Evolutionary conservation across 1,140 invertebrate species (phyloP), one percentile per base, ranked within the genome.

Genomic region (Drosophila lacteicornis): DNA sequence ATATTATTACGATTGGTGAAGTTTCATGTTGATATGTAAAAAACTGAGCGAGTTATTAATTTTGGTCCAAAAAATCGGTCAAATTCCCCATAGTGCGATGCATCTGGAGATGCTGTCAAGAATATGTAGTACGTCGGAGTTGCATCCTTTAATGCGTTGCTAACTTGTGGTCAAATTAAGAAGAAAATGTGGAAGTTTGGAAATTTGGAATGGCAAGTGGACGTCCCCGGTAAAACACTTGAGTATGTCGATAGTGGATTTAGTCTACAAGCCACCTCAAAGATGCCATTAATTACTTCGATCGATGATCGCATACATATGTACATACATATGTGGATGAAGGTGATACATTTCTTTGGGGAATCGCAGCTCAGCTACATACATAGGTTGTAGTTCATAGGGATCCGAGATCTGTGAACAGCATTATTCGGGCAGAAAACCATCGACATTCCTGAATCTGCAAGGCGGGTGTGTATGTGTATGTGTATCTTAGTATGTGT

Each of bases 391-490:
- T 13, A n/a, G 19, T 38, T 56, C 36, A 36, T 25, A 30, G 59
- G 47, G 33, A 53, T 25, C 19, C 36, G 53, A 56, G 13, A 38
- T 17, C 11, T 7, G 25, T 43, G n/a, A 22, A 17, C 42, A 22
- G 25, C 22, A 22, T 30, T 60, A 43, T 33, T 30, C 17, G 15
- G 36, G 40, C 11, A 33, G 42, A 65, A 65, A 22, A 25, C 40
- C 40, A 45, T 61, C 42, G 22, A 63, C 30, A 30, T 45, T 62
- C 30, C 47, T 17, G 30, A 67, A 22, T 63, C 58, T 27, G 30
- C 19, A 12, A 40, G 53, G 19, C 53, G 19, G 19, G 27, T 43
- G 19, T 46, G 8, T 57, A 6, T 43, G 53, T 61, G 27, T 46
- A 8, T 36, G 19, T 7, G 43, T 46, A 11, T 19, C 5, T 38